A percentile compares a stretch with the other conserved stretches of the same genome.
Evolutionary conservation across 2,888 invertebrate species (phyloP).

Genomic region (Leucania comma): DNA sequence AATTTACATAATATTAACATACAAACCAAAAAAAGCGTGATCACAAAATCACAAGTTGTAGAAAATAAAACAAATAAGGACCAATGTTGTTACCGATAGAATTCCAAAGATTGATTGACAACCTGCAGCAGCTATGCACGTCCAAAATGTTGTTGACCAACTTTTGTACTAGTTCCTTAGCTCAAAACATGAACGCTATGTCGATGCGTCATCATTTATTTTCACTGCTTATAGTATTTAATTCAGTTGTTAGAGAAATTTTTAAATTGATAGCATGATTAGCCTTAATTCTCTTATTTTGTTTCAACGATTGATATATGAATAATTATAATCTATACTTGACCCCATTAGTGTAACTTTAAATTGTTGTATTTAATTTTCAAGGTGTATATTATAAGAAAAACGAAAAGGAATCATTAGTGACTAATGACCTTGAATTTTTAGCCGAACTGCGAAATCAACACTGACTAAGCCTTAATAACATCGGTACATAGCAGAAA

Average conservation of each 20-base stretch:
- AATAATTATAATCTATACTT: slow-evolving; percentile 21
- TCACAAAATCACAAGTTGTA: too few relatives aligned
- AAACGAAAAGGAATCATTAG: background rate
- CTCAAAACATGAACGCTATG: background rate
- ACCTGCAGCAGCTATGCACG: slow-evolving; percentile 1
- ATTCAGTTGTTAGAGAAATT: slow-evolving; percentile 6
- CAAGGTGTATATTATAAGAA: background rate
- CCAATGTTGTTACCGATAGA: background rate
- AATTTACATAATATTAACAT: too few relatives aligned
- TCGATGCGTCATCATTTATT: slow-evolving; percentile 12
- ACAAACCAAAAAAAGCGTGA: too few relatives aligned
- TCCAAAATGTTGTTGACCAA: slow-evolving; percentile 5
- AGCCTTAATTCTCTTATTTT: slow-evolving; percentile 35
- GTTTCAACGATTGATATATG: background rate
- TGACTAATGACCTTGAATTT: background rate
- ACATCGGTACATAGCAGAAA: background rate
- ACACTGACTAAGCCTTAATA: background rate
- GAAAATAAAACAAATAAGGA: slow-evolving; percentile 14
- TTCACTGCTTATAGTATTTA: background rate
- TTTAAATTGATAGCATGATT: slow-evolving; percentile 14
- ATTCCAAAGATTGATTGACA: slow-evolving; percentile 17
- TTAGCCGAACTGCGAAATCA: background rate
- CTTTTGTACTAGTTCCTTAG: background rate
- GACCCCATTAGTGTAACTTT: background rate
- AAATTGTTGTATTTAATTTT: background rate